A percentile compares a stretch with the other conserved stretches of the same genome.
phyloP scores from a whole-genome alignment of 2,888 invertebrate species.

The Malthinus seriepunctatus region DNA sequence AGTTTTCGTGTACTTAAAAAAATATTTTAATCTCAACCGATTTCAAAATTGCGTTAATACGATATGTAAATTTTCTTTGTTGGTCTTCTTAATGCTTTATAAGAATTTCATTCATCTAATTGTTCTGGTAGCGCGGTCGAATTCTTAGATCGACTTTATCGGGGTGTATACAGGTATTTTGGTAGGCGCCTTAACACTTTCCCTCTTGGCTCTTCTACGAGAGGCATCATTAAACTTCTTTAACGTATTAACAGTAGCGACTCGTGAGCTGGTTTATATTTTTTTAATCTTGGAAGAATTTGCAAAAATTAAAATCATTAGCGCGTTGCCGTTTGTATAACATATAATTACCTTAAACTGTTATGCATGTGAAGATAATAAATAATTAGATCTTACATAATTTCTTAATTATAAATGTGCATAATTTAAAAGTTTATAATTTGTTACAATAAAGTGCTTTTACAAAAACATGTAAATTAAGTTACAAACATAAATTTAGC shows the following conservation, averaged over 20 bases:
- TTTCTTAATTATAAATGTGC: not conserved
- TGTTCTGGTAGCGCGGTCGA: conserved; percentile 3
- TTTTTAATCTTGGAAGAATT: not conserved
- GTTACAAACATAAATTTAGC: conserved; percentile 13
- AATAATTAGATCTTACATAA: not conserved
- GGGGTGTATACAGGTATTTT: conserved; percentile 13
- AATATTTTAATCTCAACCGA: not conserved
- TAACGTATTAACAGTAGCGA: conserved; percentile 9
- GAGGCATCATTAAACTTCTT: conserved; percentile 11
- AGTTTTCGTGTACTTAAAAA: not conserved
- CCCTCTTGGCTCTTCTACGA: conserved; percentile 3
- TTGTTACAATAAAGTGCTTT: not conserved
- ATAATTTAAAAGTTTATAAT: too few relatives aligned
- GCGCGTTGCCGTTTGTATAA: too few relatives aligned
- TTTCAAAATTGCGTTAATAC: not conserved
- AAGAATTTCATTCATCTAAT: conserved; percentile 15
- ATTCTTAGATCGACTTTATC: conserved; percentile 8
- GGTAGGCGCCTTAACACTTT: conserved; percentile 17
- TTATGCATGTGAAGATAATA: too few relatives aligned
- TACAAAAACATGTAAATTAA: not conserved
- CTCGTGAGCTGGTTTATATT: conserved; percentile 4
- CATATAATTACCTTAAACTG: too few relatives aligned
- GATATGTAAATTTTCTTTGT: not conserved
- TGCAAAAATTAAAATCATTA: not conserved
- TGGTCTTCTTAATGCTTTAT: not conserved